Percentiles rank a stretch among this genome's conserved stretches.
Conservation (phyloP, 2,797 vertebrate species). For the Scleropages formosus region DNA sequence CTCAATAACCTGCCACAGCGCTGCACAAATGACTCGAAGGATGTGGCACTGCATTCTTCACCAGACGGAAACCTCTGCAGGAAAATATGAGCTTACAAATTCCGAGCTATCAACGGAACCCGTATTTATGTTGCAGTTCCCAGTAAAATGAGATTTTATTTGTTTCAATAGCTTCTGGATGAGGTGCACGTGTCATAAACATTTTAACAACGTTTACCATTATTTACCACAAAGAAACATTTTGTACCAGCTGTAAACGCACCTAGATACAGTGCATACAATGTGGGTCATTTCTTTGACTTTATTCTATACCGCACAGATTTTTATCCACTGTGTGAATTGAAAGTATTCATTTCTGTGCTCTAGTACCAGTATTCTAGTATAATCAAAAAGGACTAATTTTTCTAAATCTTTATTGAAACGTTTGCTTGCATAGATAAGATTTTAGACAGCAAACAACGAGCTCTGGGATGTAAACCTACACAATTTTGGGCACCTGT, state of each 20-base stretch:
- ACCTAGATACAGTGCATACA: too few relatives aligned
- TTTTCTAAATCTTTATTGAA: background rate
- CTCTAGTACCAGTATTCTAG: too few relatives aligned
- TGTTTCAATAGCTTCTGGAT: too few relatives aligned
- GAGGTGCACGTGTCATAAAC: too few relatives aligned
- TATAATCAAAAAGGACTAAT: background rate
- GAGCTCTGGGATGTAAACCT: background rate
- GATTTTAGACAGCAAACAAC: background rate
- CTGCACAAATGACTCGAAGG: slow-evolving; percentile 33
- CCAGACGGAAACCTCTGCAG: slow-evolving; percentile 25
- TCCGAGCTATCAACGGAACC: background rate
- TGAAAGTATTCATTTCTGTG: too few relatives aligned
- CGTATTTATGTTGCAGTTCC: slow-evolving; percentile 4
- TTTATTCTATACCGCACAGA: too few relatives aligned
- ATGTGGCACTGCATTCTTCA: slow-evolving; percentile 2
- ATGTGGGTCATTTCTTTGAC: too few relatives aligned
- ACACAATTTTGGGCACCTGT: background rate
- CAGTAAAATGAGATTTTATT: background rate
- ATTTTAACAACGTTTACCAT: too few relatives aligned
- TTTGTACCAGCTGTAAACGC: too few relatives aligned
- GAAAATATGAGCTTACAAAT: background rate
- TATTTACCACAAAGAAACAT: too few relatives aligned
- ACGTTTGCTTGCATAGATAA: background rate
- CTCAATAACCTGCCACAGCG: slow-evolving; percentile 33
- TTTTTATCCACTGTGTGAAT: too few relatives aligned